Evolutionary conservation across 2,888 invertebrate genomes (phyloP), one percentile per base, ranked within the genome.

Genomic region (Osmoderma eremita): DNA sequence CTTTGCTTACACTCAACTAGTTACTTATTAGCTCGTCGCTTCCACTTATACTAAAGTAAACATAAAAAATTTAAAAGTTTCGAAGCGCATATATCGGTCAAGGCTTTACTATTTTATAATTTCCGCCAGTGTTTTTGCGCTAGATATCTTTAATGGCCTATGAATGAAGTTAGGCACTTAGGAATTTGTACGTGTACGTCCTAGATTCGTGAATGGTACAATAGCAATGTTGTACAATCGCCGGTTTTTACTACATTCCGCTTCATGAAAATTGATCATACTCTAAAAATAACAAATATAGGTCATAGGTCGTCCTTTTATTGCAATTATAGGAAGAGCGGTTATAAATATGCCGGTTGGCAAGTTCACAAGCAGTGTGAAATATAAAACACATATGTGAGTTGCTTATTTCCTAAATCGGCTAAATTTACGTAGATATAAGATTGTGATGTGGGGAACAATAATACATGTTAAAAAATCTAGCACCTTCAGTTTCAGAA

Each of bases 241-340:
- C 30, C 58, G 30, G 58, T 24, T 42, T 61, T 45, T 61, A 22
- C 36, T 45, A 13, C 58, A 61, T 30, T 18, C 30, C 24, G 24
- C 30, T 45, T 61, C 15, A 45, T 30, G 45, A 45, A 61, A 61
- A 61, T 45, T 61, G 58, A 45, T 61, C 58, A 61, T 41, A 61
- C 17, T 61, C 58, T 61, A 61, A 61, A 61, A 61, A 61, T 61
- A 61, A 61, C 58, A 61, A 61, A 61, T 61, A 45, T 42, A 61
- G 58, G 58, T 61, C 58, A 30, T 45, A 61, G 58, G 58, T 61
- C 58, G 45, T 45, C 45, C 24, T 45, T 45, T 24, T 48, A 61
- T 48, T 61, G 45, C 58, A 61, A 45, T 5, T 61, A 45, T 45
- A 45, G 58, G 58, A 45, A 30, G 8, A 30, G 45, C 15, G 30